Percentiles rank a stretch among this genome's conserved stretches.
Conservation (phyloP, 2,113 vertebrate species). For the Boleophthalmus pectinirostris region DNA sequence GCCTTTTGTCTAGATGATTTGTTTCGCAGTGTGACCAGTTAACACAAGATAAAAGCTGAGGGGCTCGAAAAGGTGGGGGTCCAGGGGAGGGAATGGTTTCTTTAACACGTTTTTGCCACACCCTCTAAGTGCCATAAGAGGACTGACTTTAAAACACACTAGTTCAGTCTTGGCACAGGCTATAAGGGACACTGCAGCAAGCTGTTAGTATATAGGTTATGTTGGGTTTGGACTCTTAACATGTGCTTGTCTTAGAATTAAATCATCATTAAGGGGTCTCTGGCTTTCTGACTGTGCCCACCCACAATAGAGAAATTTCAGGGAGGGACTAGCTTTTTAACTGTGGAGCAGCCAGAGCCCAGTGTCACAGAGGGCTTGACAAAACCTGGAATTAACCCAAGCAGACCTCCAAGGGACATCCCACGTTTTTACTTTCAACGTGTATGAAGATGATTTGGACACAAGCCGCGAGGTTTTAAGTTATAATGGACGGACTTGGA, state of each 20-base stretch:
- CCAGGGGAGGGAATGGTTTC: constrained; percentile 9
- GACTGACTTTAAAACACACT: constrained; percentile 63
- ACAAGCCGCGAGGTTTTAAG: not conserved
- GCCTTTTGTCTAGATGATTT: constrained; percentile 62
- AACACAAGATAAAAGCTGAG: constrained; percentile 43
- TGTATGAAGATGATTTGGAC: constrained; percentile 8
- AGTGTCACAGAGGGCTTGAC: constrained; percentile 55
- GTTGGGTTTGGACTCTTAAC: not conserved
- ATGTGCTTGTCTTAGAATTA: constrained; percentile 7
- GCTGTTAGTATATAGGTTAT: not conserved
- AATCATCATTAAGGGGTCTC: constrained; percentile 27
- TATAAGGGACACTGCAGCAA: not conserved
- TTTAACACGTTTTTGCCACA: constrained; percentile 56
- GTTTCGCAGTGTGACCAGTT: constrained; percentile 68
- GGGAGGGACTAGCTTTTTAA: constrained; percentile 67
- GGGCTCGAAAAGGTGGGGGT: not conserved
- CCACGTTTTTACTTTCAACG: not conserved
- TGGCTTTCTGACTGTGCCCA: constrained; percentile 40
- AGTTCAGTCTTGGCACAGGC: constrained; percentile 9
- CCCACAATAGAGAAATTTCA: constrained; percentile 53
- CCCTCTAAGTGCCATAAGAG: constrained; percentile 39
- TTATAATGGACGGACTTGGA: constrained; percentile 55
- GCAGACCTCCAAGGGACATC: constrained; percentile 1
- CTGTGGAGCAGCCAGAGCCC: constrained; percentile 51
- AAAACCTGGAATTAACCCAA: constrained; percentile 49